Evolutionary conservation across 2,888 invertebrate species (phyloP), one percentile per base, ranked within the genome.

Genomic region (Polia nebulosa): DNA sequence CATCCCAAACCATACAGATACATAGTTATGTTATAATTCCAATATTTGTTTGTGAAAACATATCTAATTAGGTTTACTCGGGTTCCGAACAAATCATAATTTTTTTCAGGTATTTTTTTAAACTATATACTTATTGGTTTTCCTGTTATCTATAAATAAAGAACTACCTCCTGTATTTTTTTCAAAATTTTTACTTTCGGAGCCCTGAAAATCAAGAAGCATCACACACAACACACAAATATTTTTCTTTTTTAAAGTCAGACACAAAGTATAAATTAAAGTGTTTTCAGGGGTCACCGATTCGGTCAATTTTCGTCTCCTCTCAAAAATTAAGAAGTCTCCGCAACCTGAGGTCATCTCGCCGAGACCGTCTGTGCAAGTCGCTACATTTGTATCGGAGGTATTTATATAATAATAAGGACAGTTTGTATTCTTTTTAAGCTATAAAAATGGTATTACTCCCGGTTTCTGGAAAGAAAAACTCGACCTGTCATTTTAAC

Each of bases 391-490:
- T 27, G 8, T 1, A 49, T 49, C n/a, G 49, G 9, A 49, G 49
- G 49, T 49, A 49, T 49, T 29, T 49, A 49, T 49, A 27, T 41
- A 41, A n/a, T n/a, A n/a, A 27, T 17, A 49, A 27, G 9, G 9
- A 9, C 29, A 41, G 27, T 17, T 29, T 49, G 49, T 47, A 17
- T 27, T 27, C 1, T 8, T 3, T 1, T 39, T 5, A 17, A 39
- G 5, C 3, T 15, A 6, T 0, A 47, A 25, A 25, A 11, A 25
- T 22, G 22, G 22, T 17, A 13, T 8, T 8, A 49, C 27, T 1
- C 3, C 4, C 8, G 8, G 27, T 17, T 49, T 49, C 4, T 27
- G 17, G 27, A 49, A 27, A 27, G 17, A 49, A 9, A 49, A 25
- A 27, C 11, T 27, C 4, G 27, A 49, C 17, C 9, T 25, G 6